Evolutionary conservation across 2,888 invertebrate genomes (phyloP).

Genomic region (Meandrusa payeni): DNA sequence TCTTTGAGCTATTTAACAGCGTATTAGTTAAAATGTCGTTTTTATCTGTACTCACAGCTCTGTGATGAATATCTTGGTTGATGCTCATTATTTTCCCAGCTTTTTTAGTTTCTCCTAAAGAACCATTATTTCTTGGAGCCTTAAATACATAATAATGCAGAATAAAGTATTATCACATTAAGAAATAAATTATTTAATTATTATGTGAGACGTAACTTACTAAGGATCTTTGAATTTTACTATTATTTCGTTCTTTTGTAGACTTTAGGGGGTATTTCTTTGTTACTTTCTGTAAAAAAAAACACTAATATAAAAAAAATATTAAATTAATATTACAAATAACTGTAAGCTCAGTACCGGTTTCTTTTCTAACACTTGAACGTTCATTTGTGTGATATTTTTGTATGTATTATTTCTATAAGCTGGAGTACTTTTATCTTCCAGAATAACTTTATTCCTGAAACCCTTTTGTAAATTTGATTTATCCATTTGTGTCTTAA

Average conservation of each 20-base stretch:
- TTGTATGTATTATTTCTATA: neutral
- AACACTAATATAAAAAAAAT: too few relatives aligned
- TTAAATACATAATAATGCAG: neutral
- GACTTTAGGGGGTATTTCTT: slow-evolving; percentile 54
- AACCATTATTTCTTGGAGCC: neutral
- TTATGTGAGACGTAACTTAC: slow-evolving; percentile 41
- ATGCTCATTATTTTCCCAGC: neutral
- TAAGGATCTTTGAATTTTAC: slow-evolving; percentile 44
- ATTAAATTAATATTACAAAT: too few relatives aligned
- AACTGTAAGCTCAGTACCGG: slow-evolving; percentile 1
- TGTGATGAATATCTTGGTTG: slow-evolving; percentile 14
- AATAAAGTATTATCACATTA: neutral
- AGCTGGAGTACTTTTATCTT: slow-evolving; percentile 1
- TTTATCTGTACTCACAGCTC: slow-evolving; percentile 15
- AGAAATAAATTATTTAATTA: neutral
- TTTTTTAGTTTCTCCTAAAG: slow-evolving; percentile 6
- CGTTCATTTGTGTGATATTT: slow-evolving; percentile 4
- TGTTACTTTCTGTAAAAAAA: slow-evolving; percentile 39
- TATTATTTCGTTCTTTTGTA: slow-evolving; percentile 58
- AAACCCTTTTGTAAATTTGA: neutral
- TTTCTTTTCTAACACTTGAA: slow-evolving; percentile 2
- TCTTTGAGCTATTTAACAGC: neutral
- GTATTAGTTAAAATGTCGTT: slow-evolving; percentile 2
- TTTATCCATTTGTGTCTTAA: slow-evolving; percentile 6
- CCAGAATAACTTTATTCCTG: neutral